phyloP scores from a whole-genome alignment of 1,140 invertebrate genomes.

The Drosophila orosa region DNA sequence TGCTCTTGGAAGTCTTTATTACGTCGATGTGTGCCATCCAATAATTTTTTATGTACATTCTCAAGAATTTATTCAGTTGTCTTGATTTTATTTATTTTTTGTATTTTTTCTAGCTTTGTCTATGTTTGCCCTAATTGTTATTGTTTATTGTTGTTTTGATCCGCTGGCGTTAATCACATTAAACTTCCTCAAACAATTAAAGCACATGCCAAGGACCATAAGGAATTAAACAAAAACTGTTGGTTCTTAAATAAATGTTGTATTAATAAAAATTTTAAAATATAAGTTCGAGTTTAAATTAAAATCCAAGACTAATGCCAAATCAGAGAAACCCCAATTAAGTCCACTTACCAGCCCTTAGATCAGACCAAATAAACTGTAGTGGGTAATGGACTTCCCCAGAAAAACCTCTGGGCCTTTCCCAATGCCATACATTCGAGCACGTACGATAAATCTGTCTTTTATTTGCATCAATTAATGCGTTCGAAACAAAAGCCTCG shows the following conservation, averaged over 20 bases:
- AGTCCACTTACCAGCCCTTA: not conserved
- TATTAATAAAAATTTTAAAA: not conserved
- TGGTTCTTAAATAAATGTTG: not conserved
- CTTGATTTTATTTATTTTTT: slow-evolving; percentile 28
- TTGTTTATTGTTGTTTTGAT: slow-evolving; percentile 47
- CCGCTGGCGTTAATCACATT: slow-evolving; percentile 56
- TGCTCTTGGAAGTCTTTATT: slow-evolving; percentile 34
- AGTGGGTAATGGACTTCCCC: slow-evolving; percentile 10
- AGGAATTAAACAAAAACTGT: not conserved
- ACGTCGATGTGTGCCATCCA: slow-evolving; percentile 49
- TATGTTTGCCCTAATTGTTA: slow-evolving; percentile 18
- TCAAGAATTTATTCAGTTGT: slow-evolving; percentile 54
- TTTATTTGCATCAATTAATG: slow-evolving; percentile 58
- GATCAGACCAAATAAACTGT: slow-evolving; percentile 16
- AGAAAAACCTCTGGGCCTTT: slow-evolving; percentile 3
- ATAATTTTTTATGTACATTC: slow-evolving; percentile 65
- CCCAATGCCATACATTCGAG: slow-evolving; percentile 1
- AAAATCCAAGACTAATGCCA: not conserved
- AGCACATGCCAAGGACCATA: slow-evolving; percentile 17
- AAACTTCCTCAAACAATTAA: slow-evolving; percentile 22
- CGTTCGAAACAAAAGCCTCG: slow-evolving; percentile 19
- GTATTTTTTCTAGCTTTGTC: not conserved
- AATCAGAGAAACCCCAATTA: not conserved
- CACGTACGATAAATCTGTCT: slow-evolving; percentile 61
- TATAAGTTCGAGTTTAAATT: not conserved